Evolutionary conservation across 2,113 vertebrate species (phyloP), one percentile per base, ranked within the genome.

Genomic region (Psittacula cyanocephala): DNA sequence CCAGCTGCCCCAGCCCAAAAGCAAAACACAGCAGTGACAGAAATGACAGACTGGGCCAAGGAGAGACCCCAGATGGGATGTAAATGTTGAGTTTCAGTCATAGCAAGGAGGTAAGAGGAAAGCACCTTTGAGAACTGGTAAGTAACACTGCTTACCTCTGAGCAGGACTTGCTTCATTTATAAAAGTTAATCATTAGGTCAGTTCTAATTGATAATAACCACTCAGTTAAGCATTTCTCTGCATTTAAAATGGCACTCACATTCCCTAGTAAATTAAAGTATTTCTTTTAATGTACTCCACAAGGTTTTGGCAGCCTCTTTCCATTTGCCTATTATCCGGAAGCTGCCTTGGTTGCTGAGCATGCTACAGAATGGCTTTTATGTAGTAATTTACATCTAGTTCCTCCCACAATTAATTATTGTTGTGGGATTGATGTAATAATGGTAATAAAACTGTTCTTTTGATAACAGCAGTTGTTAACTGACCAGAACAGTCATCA

Each of bases 51-150:
- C n/a, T 43, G 44, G 76, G n/a, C 43, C 44, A 59, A 88, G 86
- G 68, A 64, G 52, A 81, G 86, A 69, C 65, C 88, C 39, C 53
- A 12, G 37, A 86, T 52, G 43, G 65, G 90, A 76, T 87, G 27
- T 81, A 93, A 94, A 95, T 94, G 95, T 93, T 93, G 96, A 50
- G 88, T 69, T 92, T 91, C 72, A 79, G 13, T 72, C 65, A 79
- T 47, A 78, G 64, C 80, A 92, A 81, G 19, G 46, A 78, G 44
- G 59, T 69, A 93, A 85, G 49, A 84, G 37, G 35, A 90, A 96
- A 94, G 72, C 43, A 4, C 27, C 46, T 69, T 35, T 67, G 44
- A 81, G 80, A 94, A 75, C 75, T 81, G 72, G 1, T 64, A 88
- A 80, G 50, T 67, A 68, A 75, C 60, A 33, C 11, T 52, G 31